Evolutionary conservation across 2,888 invertebrate genomes (phyloP).

Genomic region (Tinea trinotella): DNA sequence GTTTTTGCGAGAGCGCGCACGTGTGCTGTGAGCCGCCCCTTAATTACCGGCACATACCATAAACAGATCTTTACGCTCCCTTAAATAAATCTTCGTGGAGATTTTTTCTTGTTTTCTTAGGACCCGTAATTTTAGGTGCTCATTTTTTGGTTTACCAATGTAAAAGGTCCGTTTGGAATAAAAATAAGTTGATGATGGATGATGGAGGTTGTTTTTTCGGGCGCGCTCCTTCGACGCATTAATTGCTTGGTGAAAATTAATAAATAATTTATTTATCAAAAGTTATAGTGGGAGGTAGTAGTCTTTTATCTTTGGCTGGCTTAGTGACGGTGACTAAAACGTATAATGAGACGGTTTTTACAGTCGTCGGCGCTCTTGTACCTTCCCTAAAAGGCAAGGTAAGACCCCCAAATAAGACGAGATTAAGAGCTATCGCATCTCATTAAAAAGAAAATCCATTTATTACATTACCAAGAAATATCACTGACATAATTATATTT

Average conservation of each 20-base stretch:
- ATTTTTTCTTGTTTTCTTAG: conserved; percentile 58
- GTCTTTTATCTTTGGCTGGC: no score
- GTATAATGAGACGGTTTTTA: no score
- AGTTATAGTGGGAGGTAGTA: no score
- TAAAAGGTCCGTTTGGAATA: not conserved
- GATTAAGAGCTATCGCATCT: no score
- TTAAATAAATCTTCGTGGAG: conserved; percentile 67
- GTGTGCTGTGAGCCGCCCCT: conserved; percentile 57
- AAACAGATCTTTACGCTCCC: conserved; percentile 73
- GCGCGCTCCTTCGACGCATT: not conserved
- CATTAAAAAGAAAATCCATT: no score
- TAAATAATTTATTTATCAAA: not conserved
- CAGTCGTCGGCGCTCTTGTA: no score
- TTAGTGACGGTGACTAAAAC: no score
- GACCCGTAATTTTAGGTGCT: conserved; percentile 55
- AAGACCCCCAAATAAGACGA: no score
- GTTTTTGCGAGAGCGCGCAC: conserved; percentile 67
- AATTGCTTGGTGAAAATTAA: not conserved
- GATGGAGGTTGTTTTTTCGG: not conserved
- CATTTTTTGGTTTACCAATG: conserved; percentile 55
- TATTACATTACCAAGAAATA: no score
- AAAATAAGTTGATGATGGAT: not conserved
- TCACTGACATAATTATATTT: no score
- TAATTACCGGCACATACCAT: conserved; percentile 73
- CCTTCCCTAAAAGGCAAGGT: no score